Percentiles rank a stretch among this genome's conserved stretches.
Evolutionary conservation across 1,140 invertebrate genomes (phyloP).

Genomic region (Trialeurodes vaporariorum): DNA sequence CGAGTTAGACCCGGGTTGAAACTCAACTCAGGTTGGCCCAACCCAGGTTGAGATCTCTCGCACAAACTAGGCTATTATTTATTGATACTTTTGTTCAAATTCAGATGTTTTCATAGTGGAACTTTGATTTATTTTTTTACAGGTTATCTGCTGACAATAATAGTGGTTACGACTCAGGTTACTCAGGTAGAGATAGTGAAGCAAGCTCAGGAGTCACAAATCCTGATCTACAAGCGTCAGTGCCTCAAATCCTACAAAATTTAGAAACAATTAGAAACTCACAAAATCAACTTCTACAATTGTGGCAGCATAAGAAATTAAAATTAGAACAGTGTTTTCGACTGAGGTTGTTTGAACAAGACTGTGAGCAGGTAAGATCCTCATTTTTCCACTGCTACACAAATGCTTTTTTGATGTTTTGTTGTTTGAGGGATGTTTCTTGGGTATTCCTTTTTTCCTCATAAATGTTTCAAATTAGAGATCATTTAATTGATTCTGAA

Average conservation of each 20-base stretch:
- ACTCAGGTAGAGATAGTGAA: conserved; percentile 43
- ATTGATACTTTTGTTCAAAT: no score
- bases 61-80: no score
- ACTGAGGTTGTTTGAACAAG: conserved; percentile 87
- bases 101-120: no score
- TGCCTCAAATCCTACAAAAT: conserved; percentile 56
- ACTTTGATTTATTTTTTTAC: conserved; percentile 13
- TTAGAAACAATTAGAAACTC: conserved; percentile 73
- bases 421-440: no score
- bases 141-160: conserved; percentile 32
- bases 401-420: no score
- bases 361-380: conserved; percentile 83
- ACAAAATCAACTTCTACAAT: conserved; percentile 77
- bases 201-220: conserved; percentile 48
- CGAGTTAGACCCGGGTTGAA: no score
- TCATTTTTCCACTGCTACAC: conserved; percentile 11
- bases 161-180: conserved; percentile 41
- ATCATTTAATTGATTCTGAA: no score
- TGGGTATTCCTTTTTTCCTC: no score
- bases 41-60: no score
- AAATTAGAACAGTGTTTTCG: conserved; percentile 94
- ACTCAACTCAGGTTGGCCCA: no score
- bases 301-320: conserved; percentile 87
- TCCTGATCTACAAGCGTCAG: conserved; percentile 52
- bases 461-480: no score